Percentiles rank a stretch among this genome's conserved stretches.
Conservation (phyloP, 2,888 invertebrate genomes). For the Orchesella flavescens region DNA sequence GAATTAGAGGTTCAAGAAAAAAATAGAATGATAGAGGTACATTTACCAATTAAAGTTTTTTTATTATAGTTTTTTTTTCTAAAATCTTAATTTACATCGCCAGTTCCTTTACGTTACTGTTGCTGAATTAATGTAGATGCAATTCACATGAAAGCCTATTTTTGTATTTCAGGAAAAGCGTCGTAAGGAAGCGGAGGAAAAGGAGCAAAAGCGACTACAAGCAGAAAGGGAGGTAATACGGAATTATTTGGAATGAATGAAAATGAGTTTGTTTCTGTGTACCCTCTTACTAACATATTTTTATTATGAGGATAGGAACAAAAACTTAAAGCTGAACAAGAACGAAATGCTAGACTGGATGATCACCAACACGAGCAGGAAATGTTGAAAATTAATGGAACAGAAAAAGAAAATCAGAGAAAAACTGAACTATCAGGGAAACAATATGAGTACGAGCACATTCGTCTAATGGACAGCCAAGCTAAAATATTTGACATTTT, state of each 20-base stretch:
- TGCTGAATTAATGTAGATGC: too few species aligned
- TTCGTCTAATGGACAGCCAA: neutral
- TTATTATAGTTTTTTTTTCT: neutral
- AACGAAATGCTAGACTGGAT: neutral
- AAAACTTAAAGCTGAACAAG: neutral
- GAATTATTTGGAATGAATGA: too few species aligned
- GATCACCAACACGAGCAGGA: neutral
- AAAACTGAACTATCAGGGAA: conserved; percentile 9
- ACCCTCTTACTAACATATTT: neutral
- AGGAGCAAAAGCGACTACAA: too few species aligned
- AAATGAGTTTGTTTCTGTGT: too few species aligned
- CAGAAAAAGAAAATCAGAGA: conserved; percentile 12
- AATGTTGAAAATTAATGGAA: neutral
- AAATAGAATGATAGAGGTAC: neutral
- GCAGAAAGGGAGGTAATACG: too few species aligned
- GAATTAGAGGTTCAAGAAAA: neutral
- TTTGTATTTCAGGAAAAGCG: too few species aligned
- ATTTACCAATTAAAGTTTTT: neutral
- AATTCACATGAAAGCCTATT: too few species aligned
- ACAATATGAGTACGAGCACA: neutral
- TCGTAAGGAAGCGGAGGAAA: too few species aligned
- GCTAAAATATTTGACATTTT: conserved; percentile 27
- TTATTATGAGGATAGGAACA: conserved; percentile 11
- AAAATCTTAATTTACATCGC: too few species aligned
- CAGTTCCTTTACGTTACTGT: too few species aligned